These are phyloP conservation scores for Sorex maritimensis DNA, from an alignment of 2,797 vertebrate species.

Conservation along the genomic window DNA sequence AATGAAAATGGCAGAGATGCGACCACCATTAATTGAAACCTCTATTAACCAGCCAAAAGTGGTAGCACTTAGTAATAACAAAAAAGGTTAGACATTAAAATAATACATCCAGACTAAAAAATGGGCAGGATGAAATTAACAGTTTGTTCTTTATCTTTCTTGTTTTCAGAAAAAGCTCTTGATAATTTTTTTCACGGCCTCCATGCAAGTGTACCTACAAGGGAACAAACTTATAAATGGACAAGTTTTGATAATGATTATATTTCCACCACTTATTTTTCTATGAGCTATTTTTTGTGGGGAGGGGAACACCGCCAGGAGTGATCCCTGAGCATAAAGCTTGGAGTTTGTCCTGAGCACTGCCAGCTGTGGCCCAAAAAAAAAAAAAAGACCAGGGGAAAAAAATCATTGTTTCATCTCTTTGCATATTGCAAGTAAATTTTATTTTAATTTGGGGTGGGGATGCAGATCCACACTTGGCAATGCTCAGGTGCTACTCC, in stretches of 20 bases:
- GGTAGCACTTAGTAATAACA: slow-evolving; percentile 96
- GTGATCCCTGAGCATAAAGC: too few relatives aligned
- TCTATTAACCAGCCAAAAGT: slow-evolving; percentile 99
- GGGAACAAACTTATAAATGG: not conserved
- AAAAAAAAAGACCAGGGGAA: too few relatives aligned
- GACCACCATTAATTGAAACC: slow-evolving; percentile 97
- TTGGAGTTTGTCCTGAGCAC: too few relatives aligned
- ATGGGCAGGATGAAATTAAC: slow-evolving; percentile 17
- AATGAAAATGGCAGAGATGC: slow-evolving; percentile 99
- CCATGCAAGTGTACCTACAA: not conserved
- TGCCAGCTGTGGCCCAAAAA: too few relatives aligned
- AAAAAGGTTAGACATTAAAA: slow-evolving; percentile 94
- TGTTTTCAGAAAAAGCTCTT: not conserved
- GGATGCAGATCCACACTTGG: too few relatives aligned
- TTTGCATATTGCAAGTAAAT: too few relatives aligned
- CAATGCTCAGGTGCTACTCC: too few relatives aligned
- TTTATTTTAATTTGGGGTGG: too few relatives aligned
- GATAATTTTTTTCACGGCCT: not conserved
- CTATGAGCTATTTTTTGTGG: too few relatives aligned
- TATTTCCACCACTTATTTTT: not conserved
- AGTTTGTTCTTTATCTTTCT: not conserved
- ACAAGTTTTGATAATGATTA: slow-evolving; percentile 51
- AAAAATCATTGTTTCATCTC: too few relatives aligned
- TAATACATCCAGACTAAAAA: slow-evolving; percentile 45
- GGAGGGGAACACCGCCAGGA: too few relatives aligned